Evolutionary conservation across 2,888 invertebrate genomes (phyloP).

Genomic region (Eupeodes luniger): DNA sequence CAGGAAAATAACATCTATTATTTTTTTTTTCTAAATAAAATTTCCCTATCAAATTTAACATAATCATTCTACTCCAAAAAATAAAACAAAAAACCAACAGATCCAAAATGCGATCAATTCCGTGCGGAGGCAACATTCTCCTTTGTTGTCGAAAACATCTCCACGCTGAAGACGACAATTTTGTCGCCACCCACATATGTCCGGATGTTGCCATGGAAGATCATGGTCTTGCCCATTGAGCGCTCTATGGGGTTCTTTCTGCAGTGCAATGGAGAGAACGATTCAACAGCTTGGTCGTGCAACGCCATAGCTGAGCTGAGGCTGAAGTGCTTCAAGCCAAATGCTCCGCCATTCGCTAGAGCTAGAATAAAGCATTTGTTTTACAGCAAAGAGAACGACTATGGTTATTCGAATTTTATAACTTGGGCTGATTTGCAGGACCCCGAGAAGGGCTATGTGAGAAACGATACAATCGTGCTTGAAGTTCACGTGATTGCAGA

Average conservation of each 20-base stretch:
- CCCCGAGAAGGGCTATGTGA: slow-evolving; percentile 94
- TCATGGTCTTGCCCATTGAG: slow-evolving; percentile 96
- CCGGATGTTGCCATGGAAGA: slow-evolving; percentile 99
- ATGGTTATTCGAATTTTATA: slow-evolving; percentile 99
- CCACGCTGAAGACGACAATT: slow-evolving; percentile 92
- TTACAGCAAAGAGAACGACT: slow-evolving; percentile 93
- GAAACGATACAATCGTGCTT: slow-evolving; percentile 94
- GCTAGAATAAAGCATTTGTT: slow-evolving; percentile 95
- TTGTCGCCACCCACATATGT: slow-evolving; percentile 97
- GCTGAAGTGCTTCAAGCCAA: slow-evolving; percentile 94
- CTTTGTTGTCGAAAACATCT: slow-evolving; percentile 94
- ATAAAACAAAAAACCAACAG: slow-evolving; percentile 41
- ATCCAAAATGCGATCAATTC: slow-evolving; percentile 83
- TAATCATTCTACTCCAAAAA: not conserved
- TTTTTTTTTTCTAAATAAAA: not conserved
- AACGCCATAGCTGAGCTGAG: slow-evolving; percentile 97
- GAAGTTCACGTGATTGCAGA: slow-evolving; percentile 92
- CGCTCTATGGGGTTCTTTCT: slow-evolving; percentile 91
- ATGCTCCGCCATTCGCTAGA: slow-evolving; percentile 93
- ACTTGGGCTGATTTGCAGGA: slow-evolving; percentile 97
- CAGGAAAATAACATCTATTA: not conserved
- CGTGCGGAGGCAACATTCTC: slow-evolving; percentile 93
- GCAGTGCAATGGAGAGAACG: slow-evolving; percentile 97
- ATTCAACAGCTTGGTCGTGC: slow-evolving; percentile 99
- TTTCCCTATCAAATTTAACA: not conserved